A percentile compares a stretch with the other conserved stretches of the same genome.
phyloP scores from a whole-genome alignment of 2,797 vertebrate genomes.

The Coluber constrictor region DNA sequence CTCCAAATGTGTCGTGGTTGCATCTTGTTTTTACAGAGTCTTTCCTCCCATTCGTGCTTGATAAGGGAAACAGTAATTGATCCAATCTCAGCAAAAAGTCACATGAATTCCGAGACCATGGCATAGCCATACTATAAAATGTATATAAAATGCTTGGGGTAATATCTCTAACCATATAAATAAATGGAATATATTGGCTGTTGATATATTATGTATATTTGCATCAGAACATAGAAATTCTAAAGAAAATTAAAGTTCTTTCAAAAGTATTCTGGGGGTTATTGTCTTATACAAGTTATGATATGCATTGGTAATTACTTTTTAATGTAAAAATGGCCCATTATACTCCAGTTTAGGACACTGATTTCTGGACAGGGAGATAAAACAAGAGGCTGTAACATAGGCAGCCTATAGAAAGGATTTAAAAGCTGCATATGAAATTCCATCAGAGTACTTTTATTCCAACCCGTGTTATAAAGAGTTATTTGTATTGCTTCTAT shows the following conservation, averaged over 20 bases:
- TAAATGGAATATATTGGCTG: not conserved
- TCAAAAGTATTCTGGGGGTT: not conserved
- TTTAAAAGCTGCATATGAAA: constrained; percentile 18
- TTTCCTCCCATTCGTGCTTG: not conserved
- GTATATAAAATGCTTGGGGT: not conserved
- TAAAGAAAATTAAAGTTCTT: not conserved
- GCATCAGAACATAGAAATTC: not conserved
- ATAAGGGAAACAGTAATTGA: not conserved
- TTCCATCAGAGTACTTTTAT: constrained; percentile 29
- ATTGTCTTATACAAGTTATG: not conserved
- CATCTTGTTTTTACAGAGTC: not conserved
- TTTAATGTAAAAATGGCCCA: not conserved
- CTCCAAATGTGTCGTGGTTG: not conserved
- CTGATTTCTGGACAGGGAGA: constrained; percentile 4
- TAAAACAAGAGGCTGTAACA: not conserved
- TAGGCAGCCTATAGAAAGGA: not conserved
- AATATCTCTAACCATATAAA: not conserved
- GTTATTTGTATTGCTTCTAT: not conserved
- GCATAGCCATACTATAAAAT: not conserved
- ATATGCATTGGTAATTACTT: not conserved
- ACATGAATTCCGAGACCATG: not conserved
- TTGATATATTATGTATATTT: not conserved
- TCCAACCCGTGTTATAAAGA: not conserved
- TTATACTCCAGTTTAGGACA: not conserved
- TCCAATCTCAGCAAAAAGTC: not conserved